A percentile compares a stretch with the other conserved stretches of the same genome.
These are phyloP conservation scores for Grapholita molesta DNA, from an alignment of 1,140 invertebrate genomes.

Conservation along the genomic window DNA sequence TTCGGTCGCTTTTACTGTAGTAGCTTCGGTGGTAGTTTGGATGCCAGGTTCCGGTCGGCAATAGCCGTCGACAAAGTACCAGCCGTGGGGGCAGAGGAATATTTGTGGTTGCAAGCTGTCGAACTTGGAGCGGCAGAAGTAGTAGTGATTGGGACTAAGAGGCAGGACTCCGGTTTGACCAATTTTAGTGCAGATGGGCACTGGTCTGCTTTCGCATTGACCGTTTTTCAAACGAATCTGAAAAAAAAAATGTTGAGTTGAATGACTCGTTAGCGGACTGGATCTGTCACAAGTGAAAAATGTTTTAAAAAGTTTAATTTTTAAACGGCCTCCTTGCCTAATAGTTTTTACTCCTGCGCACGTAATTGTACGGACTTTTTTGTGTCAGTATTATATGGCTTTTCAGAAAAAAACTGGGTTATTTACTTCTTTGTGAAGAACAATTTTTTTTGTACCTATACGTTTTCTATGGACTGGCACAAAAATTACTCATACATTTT, in stretches of 20 bases:
- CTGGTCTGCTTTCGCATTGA: slow-evolving; percentile 50
- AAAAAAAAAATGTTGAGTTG: slow-evolving; percentile 23
- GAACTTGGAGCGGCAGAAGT: slow-evolving; percentile 50
- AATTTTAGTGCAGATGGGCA: slow-evolving; percentile 45
- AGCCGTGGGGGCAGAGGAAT: slow-evolving; percentile 67
- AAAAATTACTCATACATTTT: too few species aligned
- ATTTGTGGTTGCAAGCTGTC: slow-evolving; percentile 51
- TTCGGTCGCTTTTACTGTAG: slow-evolving; percentile 2
- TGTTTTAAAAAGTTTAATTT: too few species aligned
- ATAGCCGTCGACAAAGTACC: slow-evolving; percentile 56
- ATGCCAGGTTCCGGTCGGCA: slow-evolving; percentile 44
- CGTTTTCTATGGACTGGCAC: too few species aligned
- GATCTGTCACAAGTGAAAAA: too few species aligned
- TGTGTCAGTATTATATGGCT: too few species aligned
- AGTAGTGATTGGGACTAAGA: slow-evolving; percentile 58
- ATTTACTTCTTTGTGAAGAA: too few species aligned
- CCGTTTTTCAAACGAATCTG: slow-evolving; percentile 54
- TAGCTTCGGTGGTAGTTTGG: slow-evolving; percentile 11
- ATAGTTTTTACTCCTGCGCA: too few species aligned
- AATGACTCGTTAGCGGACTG: too few species aligned
- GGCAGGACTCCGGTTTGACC: slow-evolving; percentile 47
- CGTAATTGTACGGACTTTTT: too few species aligned
- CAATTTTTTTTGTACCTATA: too few species aligned
- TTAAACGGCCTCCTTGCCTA: too few species aligned
- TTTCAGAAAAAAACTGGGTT: too few species aligned